Conservation (phyloP, 2,113 vertebrate genomes). For the Malurus melanocephalus region DNA sequence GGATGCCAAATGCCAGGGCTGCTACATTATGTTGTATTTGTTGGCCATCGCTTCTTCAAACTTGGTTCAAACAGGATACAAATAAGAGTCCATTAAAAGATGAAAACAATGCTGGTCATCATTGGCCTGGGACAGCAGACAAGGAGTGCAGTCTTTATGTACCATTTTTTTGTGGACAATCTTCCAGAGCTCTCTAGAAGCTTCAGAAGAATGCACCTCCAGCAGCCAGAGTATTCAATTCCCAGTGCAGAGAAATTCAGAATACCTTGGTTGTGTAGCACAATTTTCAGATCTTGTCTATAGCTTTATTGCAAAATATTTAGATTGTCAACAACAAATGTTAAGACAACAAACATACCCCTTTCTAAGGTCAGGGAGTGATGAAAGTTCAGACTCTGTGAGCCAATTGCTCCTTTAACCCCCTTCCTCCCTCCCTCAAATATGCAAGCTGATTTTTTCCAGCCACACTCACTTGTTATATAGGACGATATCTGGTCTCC, state of each 20-base stretch:
- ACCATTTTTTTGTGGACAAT: background rate
- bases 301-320: constrained; percentile 3
- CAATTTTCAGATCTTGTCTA: background rate
- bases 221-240: background rate
- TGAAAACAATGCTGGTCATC: background rate
- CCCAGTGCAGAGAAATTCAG: background rate
- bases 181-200: background rate
- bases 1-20: background rate
- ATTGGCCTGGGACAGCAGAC: background rate
- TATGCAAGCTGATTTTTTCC: background rate
- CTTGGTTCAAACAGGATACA: background rate
- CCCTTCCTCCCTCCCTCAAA: background rate
- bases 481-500: constrained; percentile 95
- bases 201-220: background rate
- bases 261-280: background rate
- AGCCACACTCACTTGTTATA: constrained; percentile 90
- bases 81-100: background rate
- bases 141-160: background rate
- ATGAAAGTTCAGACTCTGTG: background rate
- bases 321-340: background rate
- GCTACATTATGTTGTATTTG: background rate
- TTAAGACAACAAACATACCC: background rate
- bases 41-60: background rate
- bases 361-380: background rate
- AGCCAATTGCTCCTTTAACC: background rate